Base-by-base conservation (phyloP, 1,140 invertebrate species). In the Apolygus lucorum region DNA sequence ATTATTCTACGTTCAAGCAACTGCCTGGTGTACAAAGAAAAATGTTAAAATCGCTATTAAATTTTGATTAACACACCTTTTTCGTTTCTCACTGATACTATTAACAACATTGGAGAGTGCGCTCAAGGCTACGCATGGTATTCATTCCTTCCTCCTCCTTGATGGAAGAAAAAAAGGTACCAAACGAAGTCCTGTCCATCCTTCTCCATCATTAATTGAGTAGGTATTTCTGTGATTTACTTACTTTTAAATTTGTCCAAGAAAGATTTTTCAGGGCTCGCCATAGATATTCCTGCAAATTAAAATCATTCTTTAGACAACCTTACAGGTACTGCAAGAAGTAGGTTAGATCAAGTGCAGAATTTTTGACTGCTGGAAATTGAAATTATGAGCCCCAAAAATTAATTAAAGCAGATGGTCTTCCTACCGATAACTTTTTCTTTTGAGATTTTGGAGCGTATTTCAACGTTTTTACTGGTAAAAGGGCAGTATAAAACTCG, bases 181-280 rank as follows among this genome's bases (percentile, higher is more conserved):
- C 4, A 42, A 42, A 8, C 34, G 4, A 42, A 17, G 34, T 17
- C 17, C 4, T 42, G n/a, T n/a, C n/a, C n/a, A n/a, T n/a, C n/a
- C 17, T 8, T 42, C 34, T 42, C 4, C 4, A 8, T 42, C 17
- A 42, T 42, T 42, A 42, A 42, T 42, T 42, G 4, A 42, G 17
- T 8, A 42, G 17, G 17, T 42, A 42, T 4, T 8, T 8, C 17
- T 42, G 4, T 42, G 17, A 42, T 8, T 8, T 17, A 42, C 54
- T 59, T 22, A 59, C 54, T 59, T 59, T 59, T 59, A 22, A 59
- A 59, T 59, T 59, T 59, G 54, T 59, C 54, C 54, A 8, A 59
- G 22, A 59, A 59, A 17, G 8, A 8, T 24, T 59, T 59, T 22
- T 59, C 54, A 4, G 54, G 54, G 22, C 54, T 59, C 11, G 54